Conservation (phyloP, 2,797 vertebrate genomes). For the Poeciliopsis paucimaculata region DNA sequence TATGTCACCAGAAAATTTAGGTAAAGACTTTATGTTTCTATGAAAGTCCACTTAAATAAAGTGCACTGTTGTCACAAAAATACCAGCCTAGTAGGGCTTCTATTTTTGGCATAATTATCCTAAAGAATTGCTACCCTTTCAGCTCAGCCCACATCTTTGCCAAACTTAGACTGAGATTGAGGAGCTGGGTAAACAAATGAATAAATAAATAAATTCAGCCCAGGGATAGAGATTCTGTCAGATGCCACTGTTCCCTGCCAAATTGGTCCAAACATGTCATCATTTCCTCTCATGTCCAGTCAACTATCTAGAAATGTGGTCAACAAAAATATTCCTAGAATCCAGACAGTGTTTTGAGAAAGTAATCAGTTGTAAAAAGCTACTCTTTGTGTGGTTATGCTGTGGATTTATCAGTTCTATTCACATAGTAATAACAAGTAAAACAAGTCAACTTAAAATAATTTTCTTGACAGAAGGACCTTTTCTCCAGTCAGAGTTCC, state of each 20-base stretch:
- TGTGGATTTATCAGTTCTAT: background rate
- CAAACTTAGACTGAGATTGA: slow-evolving; percentile 17
- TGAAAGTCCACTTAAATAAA: background rate
- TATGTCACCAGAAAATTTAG: background rate
- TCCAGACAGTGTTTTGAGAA: background rate
- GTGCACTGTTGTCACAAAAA: background rate
- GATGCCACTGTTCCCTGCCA: slow-evolving; percentile 19
- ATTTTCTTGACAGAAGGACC: slow-evolving; percentile 28
- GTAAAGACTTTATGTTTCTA: background rate
- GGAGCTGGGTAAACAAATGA: slow-evolving; percentile 6
- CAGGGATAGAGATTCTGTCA: slow-evolving; percentile 46
- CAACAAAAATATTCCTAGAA: slow-evolving; percentile 37
- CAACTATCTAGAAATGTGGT: slow-evolving; percentile 6
- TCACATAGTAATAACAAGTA: background rate
- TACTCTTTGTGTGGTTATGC: background rate
- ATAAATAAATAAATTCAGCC: slow-evolving; percentile 6
- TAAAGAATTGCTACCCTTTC: slow-evolving; percentile 19
- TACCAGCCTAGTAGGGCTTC: background rate
- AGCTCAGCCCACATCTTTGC: slow-evolving; percentile 24
- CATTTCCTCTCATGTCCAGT: slow-evolving; percentile 15
- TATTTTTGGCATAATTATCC: slow-evolving; percentile 14
- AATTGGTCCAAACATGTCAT: slow-evolving; percentile 55
- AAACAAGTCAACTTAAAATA: slow-evolving; percentile 5
- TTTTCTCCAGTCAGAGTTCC: slow-evolving; percentile 24
- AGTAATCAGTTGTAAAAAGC: slow-evolving; percentile 2